These are phyloP conservation scores for Galerucella nymphaeae DNA, from an alignment of 2,888 invertebrate genomes.

Conservation along the genomic window DNA sequence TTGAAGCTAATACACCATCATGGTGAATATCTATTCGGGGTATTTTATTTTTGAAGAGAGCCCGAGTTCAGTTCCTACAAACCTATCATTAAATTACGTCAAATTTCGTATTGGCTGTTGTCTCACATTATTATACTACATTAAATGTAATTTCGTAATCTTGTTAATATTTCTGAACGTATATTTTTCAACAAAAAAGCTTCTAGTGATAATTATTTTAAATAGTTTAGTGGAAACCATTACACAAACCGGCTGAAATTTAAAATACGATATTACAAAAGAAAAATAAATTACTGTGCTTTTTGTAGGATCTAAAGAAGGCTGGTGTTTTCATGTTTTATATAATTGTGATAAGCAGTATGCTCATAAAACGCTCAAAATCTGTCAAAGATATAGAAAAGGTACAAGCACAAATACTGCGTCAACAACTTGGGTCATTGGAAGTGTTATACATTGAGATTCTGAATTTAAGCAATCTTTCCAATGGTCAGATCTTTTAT, in stretches of 20 bases:
- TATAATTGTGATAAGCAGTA: too few relatives aligned
- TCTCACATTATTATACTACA: conserved; percentile 34
- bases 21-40: conserved; percentile 60
- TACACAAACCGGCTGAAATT: background rate
- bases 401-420: too few relatives aligned
- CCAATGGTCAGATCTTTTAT: too few relatives aligned
- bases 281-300: background rate
- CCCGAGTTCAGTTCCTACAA: conserved; percentile 47
- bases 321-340: too few relatives aligned
- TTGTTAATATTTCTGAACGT: conserved; percentile 29
- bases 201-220: conserved; percentile 23
- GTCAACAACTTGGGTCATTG: too few relatives aligned
- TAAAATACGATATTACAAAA: background rate
- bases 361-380: too few relatives aligned
- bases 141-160: conserved; percentile 37
- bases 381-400: too few relatives aligned
- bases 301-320: background rate
- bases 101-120: conserved; percentile 54
- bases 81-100: conserved; percentile 62
- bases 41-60: conserved; percentile 56
- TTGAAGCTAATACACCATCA: conserved; percentile 64
- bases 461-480: too few relatives aligned
- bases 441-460: too few relatives aligned
- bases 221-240: conserved; percentile 13
- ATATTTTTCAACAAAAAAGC: conserved; percentile 17